Base-by-base conservation (phyloP, 1,140 invertebrate genomes). In the Lutraria rhynchaena region DNA sequence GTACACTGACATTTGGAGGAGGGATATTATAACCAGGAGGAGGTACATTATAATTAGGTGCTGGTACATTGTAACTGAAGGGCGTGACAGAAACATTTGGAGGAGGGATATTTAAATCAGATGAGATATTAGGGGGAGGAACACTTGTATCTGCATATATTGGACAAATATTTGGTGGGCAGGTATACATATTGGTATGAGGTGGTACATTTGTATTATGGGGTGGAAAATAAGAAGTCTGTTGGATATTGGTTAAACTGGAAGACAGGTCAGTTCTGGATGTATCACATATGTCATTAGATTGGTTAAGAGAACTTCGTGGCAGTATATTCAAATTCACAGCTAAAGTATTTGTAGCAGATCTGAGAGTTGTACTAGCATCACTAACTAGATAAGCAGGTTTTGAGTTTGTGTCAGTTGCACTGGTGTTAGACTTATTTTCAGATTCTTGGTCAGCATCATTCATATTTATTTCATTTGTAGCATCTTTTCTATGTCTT, bases 31-130 rank as follows among this genome's bases (percentile, higher is more conserved):
- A 37, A 33, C 15, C 5, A 33, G 60, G 44, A 17, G 58, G 60
- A 19, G 49, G 74, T 4, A 53, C 31, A 65, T 44, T 24, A 41
- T 29, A 35, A 33, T 63, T 13, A 19, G 74, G 44, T 24, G 60
- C 46, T 15, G 44, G 58, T 2, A 29, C 1, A 55, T 67, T 55
- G 37, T n/a, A 22, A 67, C 27, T 46, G 35, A 69, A 46, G 7
- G 46, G 27, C 35, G 57, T 29, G 5, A 15, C 29, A 65, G 13
- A 17, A 29, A 1, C 4, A 7, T 5, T 1, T 31, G 9, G 17
- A 17, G 35, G 11, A 5, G 35, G 5, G 0, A 7, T 27, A 19
- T 1, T 41, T 33, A 53, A 22, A 24, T 31, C n/a, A 46, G 61
- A 46, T 24, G 24, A 7, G 31, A 63, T 29, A 44, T 31, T 65